Percentiles rank a stretch among this genome's conserved stretches.
phyloP scores from a whole-genome alignment of 2,888 invertebrate genomes.

The Tetranychus piercei region DNA sequence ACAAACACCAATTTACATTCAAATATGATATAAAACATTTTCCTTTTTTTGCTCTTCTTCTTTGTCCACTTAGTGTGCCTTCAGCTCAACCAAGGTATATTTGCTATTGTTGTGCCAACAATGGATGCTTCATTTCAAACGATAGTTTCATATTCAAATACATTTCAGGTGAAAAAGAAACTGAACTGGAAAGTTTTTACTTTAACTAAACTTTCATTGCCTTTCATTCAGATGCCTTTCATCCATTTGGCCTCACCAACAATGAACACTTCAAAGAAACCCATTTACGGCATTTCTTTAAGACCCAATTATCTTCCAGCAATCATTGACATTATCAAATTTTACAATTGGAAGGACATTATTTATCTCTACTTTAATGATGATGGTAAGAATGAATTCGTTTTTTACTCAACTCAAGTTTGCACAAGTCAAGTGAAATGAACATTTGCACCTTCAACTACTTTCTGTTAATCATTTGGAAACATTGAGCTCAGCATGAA shows the following conservation, averaged over 20 bases:
- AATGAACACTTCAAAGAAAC: not conserved
- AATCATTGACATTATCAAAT: slow-evolving; percentile 76
- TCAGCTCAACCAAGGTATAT: slow-evolving; percentile 71
- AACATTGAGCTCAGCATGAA: too few relatives aligned
- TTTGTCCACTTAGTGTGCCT: slow-evolving; percentile 51
- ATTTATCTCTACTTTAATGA: slow-evolving; percentile 79
- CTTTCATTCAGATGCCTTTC: slow-evolving; percentile 6
- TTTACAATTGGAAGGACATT: slow-evolving; percentile 73
- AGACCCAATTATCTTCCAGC: slow-evolving; percentile 87
- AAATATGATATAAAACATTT: not conserved
- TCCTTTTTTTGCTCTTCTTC: not conserved
- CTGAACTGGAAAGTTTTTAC: not conserved
- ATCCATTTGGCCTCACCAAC: not conserved
- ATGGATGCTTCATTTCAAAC: slow-evolving; percentile 86
- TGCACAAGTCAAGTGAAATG: too few relatives aligned
- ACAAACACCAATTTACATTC: too few relatives aligned
- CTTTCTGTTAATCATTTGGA: too few relatives aligned
- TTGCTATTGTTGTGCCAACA: slow-evolving; percentile 72
- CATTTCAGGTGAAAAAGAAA: slow-evolving; percentile 46
- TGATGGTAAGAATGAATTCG: slow-evolving; percentile 47
- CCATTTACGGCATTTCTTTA: slow-evolving; percentile 46
- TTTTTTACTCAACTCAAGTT: not conserved
- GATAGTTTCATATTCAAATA: slow-evolving; percentile 77
- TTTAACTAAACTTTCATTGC: not conserved
- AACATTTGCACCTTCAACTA: too few relatives aligned